Conservation (phyloP, 2,113 vertebrate genomes). For the Apus apus region DNA sequence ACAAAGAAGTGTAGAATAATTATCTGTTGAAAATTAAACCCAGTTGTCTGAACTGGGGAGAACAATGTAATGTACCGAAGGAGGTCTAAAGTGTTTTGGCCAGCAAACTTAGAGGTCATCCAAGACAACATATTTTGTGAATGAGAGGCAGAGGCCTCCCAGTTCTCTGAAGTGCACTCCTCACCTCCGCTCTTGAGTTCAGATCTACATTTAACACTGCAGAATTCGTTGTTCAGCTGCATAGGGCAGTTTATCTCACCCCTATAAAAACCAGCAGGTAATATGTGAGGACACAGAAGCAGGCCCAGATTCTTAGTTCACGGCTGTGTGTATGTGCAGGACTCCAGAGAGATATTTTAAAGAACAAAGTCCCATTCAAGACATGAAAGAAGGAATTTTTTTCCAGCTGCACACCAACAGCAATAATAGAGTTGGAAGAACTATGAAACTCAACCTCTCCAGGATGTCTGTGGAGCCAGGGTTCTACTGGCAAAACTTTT, state of each 20-base stretch:
- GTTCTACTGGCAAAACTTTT: neutral
- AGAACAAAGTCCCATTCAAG: neutral
- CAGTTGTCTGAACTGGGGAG: slow-evolving; percentile 42
- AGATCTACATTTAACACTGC: neutral
- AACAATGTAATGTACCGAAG: slow-evolving; percentile 51
- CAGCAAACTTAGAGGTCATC: slow-evolving; percentile 26
- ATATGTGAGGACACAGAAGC: neutral
- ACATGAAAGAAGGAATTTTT: neutral
- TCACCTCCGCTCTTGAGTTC: neutral
- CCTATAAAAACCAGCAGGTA: neutral
- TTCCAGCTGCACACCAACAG: neutral
- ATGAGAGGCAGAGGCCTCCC: neutral
- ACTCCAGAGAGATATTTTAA: neutral
- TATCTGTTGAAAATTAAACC: slow-evolving; percentile 60
- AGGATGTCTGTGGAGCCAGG: neutral
- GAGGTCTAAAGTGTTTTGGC: slow-evolving; percentile 38
- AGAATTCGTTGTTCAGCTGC: neutral
- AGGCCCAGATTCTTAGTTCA: neutral
- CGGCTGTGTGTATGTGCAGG: neutral
- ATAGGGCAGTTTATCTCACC: neutral
- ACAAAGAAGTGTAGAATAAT: slow-evolving; percentile 51
- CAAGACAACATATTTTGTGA: slow-evolving; percentile 13
- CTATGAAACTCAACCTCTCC: neutral
- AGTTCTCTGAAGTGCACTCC: neutral
- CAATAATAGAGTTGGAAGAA: neutral